Evolutionary conservation across 2,888 invertebrate species (phyloP).

Genomic region (Erebia aethiops): DNA sequence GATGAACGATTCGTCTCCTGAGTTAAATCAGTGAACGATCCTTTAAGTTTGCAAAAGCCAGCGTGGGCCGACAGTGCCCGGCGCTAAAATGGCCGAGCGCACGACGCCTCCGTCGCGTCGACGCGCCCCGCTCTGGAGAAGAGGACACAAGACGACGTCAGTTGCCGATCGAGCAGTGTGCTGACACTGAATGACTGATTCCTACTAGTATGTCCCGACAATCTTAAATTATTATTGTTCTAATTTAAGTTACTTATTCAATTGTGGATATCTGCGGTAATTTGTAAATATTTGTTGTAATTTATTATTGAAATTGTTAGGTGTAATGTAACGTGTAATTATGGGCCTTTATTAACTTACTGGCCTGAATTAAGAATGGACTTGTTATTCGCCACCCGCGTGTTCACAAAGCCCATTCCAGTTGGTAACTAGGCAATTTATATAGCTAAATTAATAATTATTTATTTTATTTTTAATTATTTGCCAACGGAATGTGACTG

Average conservation of each 20-base stretch:
- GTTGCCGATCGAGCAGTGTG: conserved; percentile 61
- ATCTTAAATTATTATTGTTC: conserved; percentile 79
- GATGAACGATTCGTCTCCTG: conserved; percentile 44
- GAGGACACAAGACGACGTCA: conserved; percentile 58
- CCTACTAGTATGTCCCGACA: conserved; percentile 79
- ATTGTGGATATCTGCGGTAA: conserved; percentile 69
- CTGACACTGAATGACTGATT: conserved; percentile 78
- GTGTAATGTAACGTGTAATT: conserved; percentile 65
- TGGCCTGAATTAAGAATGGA: conserved; percentile 73
- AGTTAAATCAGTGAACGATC: conserved; percentile 39
- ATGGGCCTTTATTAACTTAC: conserved; percentile 61
- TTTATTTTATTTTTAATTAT: conserved; percentile 75
- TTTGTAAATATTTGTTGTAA: conserved; percentile 80
- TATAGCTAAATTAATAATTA: conserved; percentile 80
- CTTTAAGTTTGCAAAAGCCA: conserved; percentile 47
- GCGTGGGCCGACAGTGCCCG: conserved; percentile 43
- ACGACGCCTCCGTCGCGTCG: conserved; percentile 31
- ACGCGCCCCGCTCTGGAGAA: conserved; percentile 31
- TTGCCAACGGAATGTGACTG: conserved; percentile 82
- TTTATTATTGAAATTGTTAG: conserved; percentile 78
- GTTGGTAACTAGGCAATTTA: conserved; percentile 80
- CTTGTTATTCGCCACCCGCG: conserved; percentile 81
- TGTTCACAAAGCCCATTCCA: conserved; percentile 81
- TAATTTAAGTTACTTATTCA: conserved; percentile 77
- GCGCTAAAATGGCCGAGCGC: conserved; percentile 51